phyloP scores from a whole-genome alignment of 2,888 invertebrate genomes.

The Eubasilissa splendida region DNA sequence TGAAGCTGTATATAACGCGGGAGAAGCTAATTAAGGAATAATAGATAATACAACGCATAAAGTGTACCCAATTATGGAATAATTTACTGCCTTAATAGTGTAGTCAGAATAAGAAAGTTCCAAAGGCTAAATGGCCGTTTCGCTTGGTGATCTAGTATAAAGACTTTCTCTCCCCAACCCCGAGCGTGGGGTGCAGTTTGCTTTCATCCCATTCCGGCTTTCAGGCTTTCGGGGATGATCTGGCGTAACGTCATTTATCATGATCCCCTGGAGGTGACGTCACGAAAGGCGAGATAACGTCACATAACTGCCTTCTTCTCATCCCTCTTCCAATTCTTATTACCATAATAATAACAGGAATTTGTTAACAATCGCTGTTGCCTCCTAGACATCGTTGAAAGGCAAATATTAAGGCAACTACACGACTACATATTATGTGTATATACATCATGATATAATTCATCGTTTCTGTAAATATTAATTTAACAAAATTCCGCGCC shows the following conservation, averaged over 20 bases:
- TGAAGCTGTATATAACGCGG: no score
- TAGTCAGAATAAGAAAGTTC: conserved; percentile 24
- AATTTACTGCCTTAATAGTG: conserved; percentile 12
- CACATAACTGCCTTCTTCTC: conserved; percentile 32
- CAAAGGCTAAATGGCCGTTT: conserved; percentile 27
- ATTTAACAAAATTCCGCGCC: no score
- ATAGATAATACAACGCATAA: conserved; percentile 7
- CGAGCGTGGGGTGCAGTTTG: conserved; percentile 3
- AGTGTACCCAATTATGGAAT: conserved; percentile 24
- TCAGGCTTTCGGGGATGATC: conserved; percentile 21
- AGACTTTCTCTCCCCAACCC: conserved; percentile 7
- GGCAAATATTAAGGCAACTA: no score
- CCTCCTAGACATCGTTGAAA: no score
- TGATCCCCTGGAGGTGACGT: conserved; percentile 41
- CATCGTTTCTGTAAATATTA: no score
- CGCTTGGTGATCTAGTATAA: conserved; percentile 23
- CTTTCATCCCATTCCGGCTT: conserved; percentile 32
- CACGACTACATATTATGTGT: no score
- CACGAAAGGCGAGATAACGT: conserved; percentile 55
- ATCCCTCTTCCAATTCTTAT: not conserved
- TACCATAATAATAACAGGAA: conserved; percentile 11
- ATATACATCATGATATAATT: no score
- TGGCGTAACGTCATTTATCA: conserved; percentile 52
- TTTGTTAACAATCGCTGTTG: not conserved
- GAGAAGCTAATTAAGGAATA: no score